Conservation (phyloP, 2,113 vertebrate species). For the Spheniscus mendiculus region DNA sequence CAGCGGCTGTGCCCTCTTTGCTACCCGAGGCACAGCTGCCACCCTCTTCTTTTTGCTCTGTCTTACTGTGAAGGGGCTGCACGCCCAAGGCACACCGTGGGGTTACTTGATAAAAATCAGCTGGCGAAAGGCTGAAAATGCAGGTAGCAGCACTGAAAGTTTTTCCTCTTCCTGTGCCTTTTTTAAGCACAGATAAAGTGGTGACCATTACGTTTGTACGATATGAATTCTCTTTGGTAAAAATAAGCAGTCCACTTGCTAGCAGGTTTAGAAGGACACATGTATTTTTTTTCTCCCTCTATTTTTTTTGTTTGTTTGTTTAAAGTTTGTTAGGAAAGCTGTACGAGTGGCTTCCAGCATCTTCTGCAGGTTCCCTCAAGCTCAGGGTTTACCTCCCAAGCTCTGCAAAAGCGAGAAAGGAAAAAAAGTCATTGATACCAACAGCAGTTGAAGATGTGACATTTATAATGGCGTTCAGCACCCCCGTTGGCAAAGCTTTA, state of each 20-base stretch:
- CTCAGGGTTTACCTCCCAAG: not conserved
- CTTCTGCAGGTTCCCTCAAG: not conserved
- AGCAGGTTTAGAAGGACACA: conserved; percentile 30
- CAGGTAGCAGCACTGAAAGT: conserved; percentile 63
- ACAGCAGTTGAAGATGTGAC: not conserved
- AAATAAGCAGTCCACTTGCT: conserved; percentile 44
- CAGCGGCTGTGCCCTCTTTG: not conserved
- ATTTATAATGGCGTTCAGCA: not conserved
- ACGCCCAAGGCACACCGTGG: not conserved
- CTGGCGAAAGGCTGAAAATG: conserved; percentile 31
- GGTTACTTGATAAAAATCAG: conserved; percentile 56
- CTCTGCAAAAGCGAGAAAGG: not conserved
- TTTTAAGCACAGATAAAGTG: conserved; percentile 18
- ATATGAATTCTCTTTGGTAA: not conserved
- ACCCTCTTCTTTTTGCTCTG: not conserved
- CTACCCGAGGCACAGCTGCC: not conserved
- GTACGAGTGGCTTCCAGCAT: not conserved
- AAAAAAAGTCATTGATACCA: not conserved
- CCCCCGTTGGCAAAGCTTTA: not conserved
- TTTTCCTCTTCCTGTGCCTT: conserved; percentile 41
- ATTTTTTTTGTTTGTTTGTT: not conserved
- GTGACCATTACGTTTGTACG: not conserved
- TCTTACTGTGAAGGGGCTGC: conserved; percentile 44
- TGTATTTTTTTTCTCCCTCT: not conserved
- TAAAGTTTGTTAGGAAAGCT: not conserved